phyloP scores from a whole-genome alignment of 2,797 vertebrate species.

The Saxicola maurus region DNA sequence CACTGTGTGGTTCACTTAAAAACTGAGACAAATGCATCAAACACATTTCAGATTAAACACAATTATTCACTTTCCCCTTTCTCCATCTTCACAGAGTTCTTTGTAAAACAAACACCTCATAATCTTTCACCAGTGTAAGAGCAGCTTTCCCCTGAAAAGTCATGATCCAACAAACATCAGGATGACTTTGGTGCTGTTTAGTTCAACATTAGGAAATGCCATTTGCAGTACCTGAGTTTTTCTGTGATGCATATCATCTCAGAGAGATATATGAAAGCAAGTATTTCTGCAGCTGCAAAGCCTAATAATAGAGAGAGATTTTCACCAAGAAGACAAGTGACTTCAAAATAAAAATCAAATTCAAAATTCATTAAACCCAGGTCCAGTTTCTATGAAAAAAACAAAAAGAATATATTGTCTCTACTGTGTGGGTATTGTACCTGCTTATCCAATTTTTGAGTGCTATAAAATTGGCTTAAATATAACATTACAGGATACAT shows the following conservation, averaged over 20 bases:
- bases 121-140: background rate
- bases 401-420: background rate
- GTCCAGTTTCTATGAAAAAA: background rate
- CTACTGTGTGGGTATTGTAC: background rate
- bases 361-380: background rate
- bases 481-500: background rate
- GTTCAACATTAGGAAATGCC: background rate
- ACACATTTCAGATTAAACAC: background rate
- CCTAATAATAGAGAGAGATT: background rate
- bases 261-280: background rate
- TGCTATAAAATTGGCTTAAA: conserved; percentile 28
- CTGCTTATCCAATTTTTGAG: background rate
- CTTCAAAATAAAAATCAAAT: conserved; percentile 9
- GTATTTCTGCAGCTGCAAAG: background rate
- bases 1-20: background rate
- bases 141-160: background rate
- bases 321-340: background rate
- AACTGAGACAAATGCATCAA: background rate
- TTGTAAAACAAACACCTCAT: background rate
- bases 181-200: background rate
- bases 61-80: background rate
- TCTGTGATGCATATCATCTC: background rate
- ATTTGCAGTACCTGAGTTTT: background rate
- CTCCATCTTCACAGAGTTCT: background rate
- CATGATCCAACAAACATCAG: background rate